A percentile compares a stretch with the other conserved stretches of the same genome.
phyloP scores from a whole-genome alignment of 2,113 vertebrate species.

The Serilophus lunatus region DNA sequence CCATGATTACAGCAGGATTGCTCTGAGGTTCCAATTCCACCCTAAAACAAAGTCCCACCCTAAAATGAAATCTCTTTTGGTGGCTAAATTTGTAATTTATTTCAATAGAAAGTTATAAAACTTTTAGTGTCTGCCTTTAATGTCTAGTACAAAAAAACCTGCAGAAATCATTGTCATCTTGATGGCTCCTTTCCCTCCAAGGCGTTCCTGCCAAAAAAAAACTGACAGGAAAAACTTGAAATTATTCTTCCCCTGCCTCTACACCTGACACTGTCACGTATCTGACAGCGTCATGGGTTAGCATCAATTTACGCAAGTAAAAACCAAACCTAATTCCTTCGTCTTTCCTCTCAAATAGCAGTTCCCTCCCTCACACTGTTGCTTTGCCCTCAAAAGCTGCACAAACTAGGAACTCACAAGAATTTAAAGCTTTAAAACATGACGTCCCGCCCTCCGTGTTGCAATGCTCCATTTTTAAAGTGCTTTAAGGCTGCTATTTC shows the following conservation, averaged over 20 bases:
- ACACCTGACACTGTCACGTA: background rate
- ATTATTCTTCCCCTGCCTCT: background rate
- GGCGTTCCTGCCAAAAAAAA: background rate
- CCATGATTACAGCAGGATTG: background rate
- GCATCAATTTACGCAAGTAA: background rate
- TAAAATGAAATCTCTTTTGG: background rate
- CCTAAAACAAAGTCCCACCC: background rate
- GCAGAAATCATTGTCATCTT: background rate
- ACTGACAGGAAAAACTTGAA: background rate
- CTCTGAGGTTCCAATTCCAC: background rate
- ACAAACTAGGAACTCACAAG: background rate
- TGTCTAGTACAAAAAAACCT: background rate
- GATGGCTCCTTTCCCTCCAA: background rate
- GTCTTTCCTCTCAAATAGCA: background rate
- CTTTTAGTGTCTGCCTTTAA: background rate
- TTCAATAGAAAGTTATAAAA: background rate
- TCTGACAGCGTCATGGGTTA: background rate
- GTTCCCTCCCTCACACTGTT: background rate
- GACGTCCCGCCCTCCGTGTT: background rate
- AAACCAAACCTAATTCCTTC: background rate
- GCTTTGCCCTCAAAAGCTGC: background rate
- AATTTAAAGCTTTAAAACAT: background rate
- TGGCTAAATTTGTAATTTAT: background rate
- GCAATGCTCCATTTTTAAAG: background rate
- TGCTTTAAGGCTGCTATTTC: background rate